A percentile compares a stretch with the other conserved stretches of the same genome.
phyloP scores from a whole-genome alignment of 2,888 invertebrate genomes.

The Eupithecia abbreviata region DNA sequence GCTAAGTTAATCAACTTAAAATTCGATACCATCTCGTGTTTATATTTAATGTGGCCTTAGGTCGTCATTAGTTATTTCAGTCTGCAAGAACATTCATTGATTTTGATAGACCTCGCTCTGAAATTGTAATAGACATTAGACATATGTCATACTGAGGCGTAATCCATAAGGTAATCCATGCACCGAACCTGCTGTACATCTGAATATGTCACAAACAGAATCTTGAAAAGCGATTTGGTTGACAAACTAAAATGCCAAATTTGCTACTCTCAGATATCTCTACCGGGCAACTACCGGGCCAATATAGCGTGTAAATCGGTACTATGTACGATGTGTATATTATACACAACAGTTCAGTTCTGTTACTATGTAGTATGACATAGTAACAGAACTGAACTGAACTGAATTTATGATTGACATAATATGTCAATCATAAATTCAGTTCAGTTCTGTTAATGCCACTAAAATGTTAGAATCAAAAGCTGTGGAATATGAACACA shows the following conservation, averaged over 20 bases:
- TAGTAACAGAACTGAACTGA: too few species aligned
- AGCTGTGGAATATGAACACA: not conserved
- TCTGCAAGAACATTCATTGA: not conserved
- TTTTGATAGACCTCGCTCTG: not conserved
- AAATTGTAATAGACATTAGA: not conserved
- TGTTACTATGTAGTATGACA: too few species aligned
- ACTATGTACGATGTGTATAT: too few species aligned
- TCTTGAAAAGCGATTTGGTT: too few species aligned
- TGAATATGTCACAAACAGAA: not conserved
- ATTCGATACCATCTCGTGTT: not conserved
- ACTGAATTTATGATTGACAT: too few species aligned
- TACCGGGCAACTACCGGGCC: too few species aligned
- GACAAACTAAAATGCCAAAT: too few species aligned
- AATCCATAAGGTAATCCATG: too few species aligned
- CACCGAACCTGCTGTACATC: not conserved
- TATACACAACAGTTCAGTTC: not conserved
- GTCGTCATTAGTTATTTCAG: not conserved
- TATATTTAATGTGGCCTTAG: not conserved
- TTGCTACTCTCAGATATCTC: not conserved
- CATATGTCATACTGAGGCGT: not conserved
- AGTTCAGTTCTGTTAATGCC: not conserved
- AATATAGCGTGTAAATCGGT: too few species aligned
- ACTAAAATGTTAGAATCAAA: not conserved
- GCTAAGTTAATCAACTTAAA: conserved; percentile 31
- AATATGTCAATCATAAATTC: too few species aligned